These are phyloP conservation scores for Pterocles gutturalis DNA, from an alignment of 2,113 vertebrate species.

Conservation along the genomic window DNA sequence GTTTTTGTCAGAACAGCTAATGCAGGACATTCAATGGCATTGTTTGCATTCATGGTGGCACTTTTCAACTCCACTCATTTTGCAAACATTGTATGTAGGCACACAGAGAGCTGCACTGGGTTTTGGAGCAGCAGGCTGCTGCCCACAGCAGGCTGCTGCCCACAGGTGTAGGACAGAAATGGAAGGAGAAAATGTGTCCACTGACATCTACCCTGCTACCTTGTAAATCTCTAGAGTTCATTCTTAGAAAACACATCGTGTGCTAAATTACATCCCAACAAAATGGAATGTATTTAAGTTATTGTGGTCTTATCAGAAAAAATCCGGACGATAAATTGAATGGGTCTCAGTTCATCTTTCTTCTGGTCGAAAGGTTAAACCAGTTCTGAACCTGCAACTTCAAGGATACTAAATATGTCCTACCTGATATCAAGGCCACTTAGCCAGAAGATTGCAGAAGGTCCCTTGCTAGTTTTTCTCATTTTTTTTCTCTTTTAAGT, in stretches of 20 bases:
- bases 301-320: not conserved
- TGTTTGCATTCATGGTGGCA: not conserved
- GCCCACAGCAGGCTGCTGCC: not conserved
- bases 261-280: not conserved
- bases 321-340: slow-evolving; percentile 4
- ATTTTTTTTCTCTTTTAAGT: not conserved
- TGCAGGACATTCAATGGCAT: not conserved
- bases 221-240: not conserved
- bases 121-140: not conserved
- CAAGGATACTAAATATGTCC: not conserved
- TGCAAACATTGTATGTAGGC: not conserved
- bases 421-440: not conserved
- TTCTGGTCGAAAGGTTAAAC: not conserved
- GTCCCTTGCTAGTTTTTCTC: not conserved
- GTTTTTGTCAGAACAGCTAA: not conserved
- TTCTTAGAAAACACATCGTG: not conserved
- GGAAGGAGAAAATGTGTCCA: not conserved
- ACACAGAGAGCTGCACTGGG: not conserved
- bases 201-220: not conserved
- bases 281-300: slow-evolving; percentile 1
- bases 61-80: not conserved
- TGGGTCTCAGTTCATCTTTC: not conserved
- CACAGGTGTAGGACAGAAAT: not conserved
- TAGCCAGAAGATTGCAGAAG: not conserved
- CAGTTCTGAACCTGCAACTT: not conserved